Evolutionary conservation across 2,888 invertebrate genomes (phyloP).

Genomic region (Protophormia terraenovae): DNA sequence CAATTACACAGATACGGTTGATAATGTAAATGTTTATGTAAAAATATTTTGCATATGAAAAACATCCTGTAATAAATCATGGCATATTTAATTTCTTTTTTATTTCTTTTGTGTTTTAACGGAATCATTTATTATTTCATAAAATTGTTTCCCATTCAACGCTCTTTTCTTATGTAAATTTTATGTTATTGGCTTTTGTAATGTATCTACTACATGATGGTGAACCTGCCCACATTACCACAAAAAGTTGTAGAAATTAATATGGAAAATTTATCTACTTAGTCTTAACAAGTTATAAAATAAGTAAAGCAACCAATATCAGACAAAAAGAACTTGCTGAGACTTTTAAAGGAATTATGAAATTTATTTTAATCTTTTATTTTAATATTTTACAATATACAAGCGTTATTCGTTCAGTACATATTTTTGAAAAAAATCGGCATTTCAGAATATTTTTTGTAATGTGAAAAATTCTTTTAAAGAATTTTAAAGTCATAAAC

Average conservation of each 20-base stretch:
- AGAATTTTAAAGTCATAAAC: too few relatives aligned
- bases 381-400: too few relatives aligned
- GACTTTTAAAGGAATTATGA: too few relatives aligned
- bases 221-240: not conserved
- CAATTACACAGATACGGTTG: not conserved
- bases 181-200: constrained; percentile 21
- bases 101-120: constrained; percentile 13
- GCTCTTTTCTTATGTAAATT: constrained; percentile 45
- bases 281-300: not conserved
- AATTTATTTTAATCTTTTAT: too few relatives aligned
- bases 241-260: not conserved
- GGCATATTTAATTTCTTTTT: constrained; percentile 25
- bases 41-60: constrained; percentile 40
- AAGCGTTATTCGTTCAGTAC: too few relatives aligned
- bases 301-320: not conserved
- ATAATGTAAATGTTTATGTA: not conserved
- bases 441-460: too few relatives aligned
- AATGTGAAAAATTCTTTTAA: too few relatives aligned
- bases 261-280: not conserved
- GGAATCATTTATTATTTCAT: constrained; percentile 49
- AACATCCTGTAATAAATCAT: constrained; percentile 61
- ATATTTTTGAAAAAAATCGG: too few relatives aligned
- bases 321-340: not conserved
- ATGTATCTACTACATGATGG: not conserved
- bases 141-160: not conserved